Base-by-base conservation (phyloP, 2,113 vertebrate species). In the Gymnobelideus leadbeateri region DNA sequence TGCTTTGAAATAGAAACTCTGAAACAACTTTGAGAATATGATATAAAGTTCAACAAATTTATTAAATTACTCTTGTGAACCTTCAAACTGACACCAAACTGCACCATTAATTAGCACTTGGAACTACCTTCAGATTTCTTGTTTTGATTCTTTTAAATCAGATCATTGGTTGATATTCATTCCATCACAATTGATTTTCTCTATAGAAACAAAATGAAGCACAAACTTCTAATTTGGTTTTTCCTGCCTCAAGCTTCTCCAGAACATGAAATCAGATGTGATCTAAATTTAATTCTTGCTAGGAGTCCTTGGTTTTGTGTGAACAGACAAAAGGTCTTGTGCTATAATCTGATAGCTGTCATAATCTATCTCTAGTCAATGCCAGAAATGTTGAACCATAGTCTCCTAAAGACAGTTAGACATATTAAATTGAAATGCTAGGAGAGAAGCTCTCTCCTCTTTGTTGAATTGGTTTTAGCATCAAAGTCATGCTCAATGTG, bases 181-280 rank as follows among this genome's bases (percentile, higher is more conserved):
- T 96, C 92, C 95, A 92, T 97, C 90, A 89, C 55, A 96, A 94
- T n/a, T 94, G 49, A 97, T 98, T 97, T 98, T 94, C 90, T 52
- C 89, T 94, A 47, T 91, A 96, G 49, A 97, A 84, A 84, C 89
- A 89, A 90, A 93, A 91, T 96, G 93, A 98, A 84, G 37, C 51
- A 43, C 47, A 90, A 95, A 94, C 37, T 95, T 95, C 92, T 98
- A 51, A 93, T 55, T 89, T 89, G 84, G 93, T 94, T 90, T 90
- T 61, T 94, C 94, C 95, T 95, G 57, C n/a, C 23, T 91, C 89
- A 91, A 51, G 3, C 92, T 49, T 92, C 89, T 90, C 55, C 95
- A 25, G 91, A 77, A 23, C 92, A 96, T 95, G 94, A 93, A 97
- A 53, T 93, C 51, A 53, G 93, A 55, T 89, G n/a, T 96, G 68